Conservation (phyloP, 2,888 invertebrate species). For the Sinohyriopsis cumingii region DNA sequence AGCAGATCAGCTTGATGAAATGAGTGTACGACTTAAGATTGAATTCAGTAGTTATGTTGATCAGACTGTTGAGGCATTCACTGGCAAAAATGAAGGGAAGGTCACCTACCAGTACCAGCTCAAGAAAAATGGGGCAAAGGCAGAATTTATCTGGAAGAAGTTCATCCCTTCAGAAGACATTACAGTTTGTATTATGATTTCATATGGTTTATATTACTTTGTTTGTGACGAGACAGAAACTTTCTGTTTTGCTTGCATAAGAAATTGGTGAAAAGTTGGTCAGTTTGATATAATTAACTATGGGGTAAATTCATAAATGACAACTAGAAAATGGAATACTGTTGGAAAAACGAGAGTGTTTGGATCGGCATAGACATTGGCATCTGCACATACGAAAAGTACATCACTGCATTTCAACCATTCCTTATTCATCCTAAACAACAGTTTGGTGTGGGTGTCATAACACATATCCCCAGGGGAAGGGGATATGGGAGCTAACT, state of each 20-base stretch:
- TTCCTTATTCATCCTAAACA: no score
- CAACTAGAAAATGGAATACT: no score
- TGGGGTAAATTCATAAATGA: no score
- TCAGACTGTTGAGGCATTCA: conserved; percentile 59
- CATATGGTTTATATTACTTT: not conserved
- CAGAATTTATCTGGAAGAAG: conserved; percentile 60
- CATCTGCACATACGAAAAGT: no score
- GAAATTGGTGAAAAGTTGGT: no score
- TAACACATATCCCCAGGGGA: no score
- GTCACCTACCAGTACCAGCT: conserved; percentile 53
- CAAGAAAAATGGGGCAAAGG: conserved; percentile 32
- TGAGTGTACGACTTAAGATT: conserved; percentile 51
- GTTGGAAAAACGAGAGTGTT: no score
- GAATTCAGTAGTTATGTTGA: conserved; percentile 51
- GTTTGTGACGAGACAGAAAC: not conserved
- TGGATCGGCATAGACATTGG: no score
- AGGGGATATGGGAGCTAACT: no score
- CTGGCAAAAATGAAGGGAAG: conserved; percentile 33
- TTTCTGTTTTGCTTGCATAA: not conserved
- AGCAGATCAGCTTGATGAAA: conserved; percentile 53
- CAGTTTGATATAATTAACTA: no score
- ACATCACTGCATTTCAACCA: no score
- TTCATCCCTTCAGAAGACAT: conserved; percentile 53
- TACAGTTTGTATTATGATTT: conserved; percentile 41
- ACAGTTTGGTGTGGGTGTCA: no score